phyloP scores from a whole-genome alignment of 2,113 vertebrate genomes.

The Ameiurus melas region DNA sequence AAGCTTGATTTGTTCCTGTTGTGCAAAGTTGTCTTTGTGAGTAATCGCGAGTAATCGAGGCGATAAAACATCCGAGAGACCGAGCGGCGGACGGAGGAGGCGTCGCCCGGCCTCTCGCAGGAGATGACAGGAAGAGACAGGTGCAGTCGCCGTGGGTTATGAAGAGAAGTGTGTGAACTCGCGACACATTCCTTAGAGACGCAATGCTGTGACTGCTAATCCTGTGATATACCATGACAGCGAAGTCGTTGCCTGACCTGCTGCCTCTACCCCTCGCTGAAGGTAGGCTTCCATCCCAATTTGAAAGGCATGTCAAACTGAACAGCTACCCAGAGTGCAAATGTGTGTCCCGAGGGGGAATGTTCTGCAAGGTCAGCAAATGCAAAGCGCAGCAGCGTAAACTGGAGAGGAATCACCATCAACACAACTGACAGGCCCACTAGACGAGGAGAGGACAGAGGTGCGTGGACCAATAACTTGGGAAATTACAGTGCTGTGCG shows the following conservation, averaged over 20 bases:
- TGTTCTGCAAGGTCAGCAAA: not conserved
- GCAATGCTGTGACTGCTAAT: not conserved
- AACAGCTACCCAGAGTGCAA: not conserved
- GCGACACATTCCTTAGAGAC: not conserved
- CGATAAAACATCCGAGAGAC: not conserved
- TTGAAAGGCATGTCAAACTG: not conserved
- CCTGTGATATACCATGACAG: constrained; percentile 35
- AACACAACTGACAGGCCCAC: constrained; percentile 51
- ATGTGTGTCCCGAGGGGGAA: not conserved
- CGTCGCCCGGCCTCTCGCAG: not conserved
- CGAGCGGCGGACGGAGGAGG: not conserved
- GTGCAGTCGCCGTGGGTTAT: constrained; percentile 11
- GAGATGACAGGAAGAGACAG: constrained; percentile 36
- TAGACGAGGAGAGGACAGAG: constrained; percentile 9
- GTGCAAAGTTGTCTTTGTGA: not conserved
- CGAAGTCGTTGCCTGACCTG: not conserved
- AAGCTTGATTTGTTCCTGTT: not conserved
- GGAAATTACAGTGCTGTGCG: constrained; percentile 56
- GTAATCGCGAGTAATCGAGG: not conserved
- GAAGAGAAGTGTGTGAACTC: not conserved
- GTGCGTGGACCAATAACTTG: constrained; percentile 5
- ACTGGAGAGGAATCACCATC: not conserved
- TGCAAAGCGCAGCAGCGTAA: not conserved
- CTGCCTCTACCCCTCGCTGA: constrained; percentile 21
- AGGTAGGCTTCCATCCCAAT: not conserved